These are phyloP conservation scores for Cydia strobilella DNA, from an alignment of 1,140 invertebrate species.

Conservation along the genomic window DNA sequence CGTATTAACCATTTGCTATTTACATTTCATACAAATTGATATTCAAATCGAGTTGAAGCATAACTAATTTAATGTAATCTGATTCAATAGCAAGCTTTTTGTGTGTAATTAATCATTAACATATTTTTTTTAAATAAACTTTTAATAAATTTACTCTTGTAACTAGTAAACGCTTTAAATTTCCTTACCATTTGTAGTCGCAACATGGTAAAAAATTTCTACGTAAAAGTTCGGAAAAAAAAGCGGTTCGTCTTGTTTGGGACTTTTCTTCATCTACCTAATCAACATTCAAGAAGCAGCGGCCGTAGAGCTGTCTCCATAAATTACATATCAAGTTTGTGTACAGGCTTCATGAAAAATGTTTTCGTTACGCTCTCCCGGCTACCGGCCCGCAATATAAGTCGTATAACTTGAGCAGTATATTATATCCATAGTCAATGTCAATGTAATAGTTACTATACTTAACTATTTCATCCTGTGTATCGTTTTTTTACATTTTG, in stretches of 20 bases:
- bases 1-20: constrained; percentile 23
- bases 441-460: too few relatives aligned
- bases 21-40: not conserved
- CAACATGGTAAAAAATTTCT: too few relatives aligned
- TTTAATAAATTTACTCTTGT: too few relatives aligned
- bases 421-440: not conserved
- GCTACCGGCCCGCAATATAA: constrained; percentile 18
- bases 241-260: constrained; percentile 43
- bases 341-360: constrained; percentile 75
- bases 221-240: not conserved
- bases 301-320: constrained; percentile 65
- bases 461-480: too few relatives aligned
- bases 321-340: constrained; percentile 76
- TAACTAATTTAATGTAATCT: not conserved
- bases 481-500: too few relatives aligned
- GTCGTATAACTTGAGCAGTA: not conserved
- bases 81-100: not conserved
- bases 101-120: not conserved
- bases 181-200: too few relatives aligned
- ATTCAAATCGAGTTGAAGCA: not conserved
- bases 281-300: constrained; percentile 72
- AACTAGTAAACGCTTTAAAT: too few relatives aligned
- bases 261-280: constrained; percentile 58
- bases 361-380: constrained; percentile 59
- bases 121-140: not conserved